phyloP scores from a whole-genome alignment of 2,797 vertebrate species.

The Sebastes variabilis region DNA sequence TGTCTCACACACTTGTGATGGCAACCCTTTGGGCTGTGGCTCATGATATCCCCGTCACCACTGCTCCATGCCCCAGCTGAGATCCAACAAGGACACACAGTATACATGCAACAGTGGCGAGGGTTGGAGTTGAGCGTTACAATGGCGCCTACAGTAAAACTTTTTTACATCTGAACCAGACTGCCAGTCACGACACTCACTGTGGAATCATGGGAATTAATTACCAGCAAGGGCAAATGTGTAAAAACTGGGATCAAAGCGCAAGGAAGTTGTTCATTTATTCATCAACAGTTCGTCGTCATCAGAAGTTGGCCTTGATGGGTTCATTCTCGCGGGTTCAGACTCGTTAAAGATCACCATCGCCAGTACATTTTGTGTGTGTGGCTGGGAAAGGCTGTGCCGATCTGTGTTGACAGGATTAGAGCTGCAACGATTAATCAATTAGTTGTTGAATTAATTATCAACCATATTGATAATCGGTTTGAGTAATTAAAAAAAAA shows the following conservation, averaged over 20 bases:
- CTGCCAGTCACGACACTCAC: constrained; percentile 20
- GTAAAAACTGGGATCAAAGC: constrained; percentile 50
- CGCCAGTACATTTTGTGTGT: not conserved
- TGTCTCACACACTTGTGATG: constrained; percentile 9
- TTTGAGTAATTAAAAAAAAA: too few species aligned
- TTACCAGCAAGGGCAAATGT: constrained; percentile 61
- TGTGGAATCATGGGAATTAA: constrained; percentile 67
- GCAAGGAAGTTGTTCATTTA: constrained; percentile 51
- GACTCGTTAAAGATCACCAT: constrained; percentile 9
- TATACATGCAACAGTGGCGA: not conserved
- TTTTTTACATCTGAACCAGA: not conserved
- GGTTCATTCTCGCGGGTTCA: not conserved
- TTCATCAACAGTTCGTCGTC: constrained; percentile 57
- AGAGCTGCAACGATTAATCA: too few species aligned
- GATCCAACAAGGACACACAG: constrained; percentile 32
- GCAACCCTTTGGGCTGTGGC: constrained; percentile 28
- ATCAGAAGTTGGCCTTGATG: constrained; percentile 48
- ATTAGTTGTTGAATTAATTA: too few species aligned
- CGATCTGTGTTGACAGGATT: not conserved
- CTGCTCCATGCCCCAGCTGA: constrained; percentile 1
- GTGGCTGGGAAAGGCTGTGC: not conserved
- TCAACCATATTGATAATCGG: too few species aligned
- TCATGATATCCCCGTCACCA: constrained; percentile 48
- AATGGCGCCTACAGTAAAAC: not conserved
- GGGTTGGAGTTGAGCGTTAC: not conserved